Base-by-base conservation (phyloP, 2,888 invertebrate species). In the Pseudococcus longispinus region DNA sequence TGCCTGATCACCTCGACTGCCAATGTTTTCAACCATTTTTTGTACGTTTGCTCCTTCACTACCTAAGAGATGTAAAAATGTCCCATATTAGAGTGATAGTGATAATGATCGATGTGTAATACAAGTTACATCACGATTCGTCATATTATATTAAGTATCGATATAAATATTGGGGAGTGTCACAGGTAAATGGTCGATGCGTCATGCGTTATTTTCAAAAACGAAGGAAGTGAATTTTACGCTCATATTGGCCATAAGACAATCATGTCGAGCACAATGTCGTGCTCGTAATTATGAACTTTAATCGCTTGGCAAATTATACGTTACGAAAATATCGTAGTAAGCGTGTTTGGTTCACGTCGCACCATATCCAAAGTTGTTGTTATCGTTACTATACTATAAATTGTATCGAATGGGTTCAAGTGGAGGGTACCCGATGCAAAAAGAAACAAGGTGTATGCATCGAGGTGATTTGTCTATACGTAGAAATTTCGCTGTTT, bases 1-100 rank as follows among this genome's bases (percentile, higher is more conserved):
- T 95, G 95, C 2, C 94, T 93, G 89, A 95, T 94, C 88, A 95
- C 92, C 90, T 95, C 95, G 88, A 94, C 93, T 85, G 95, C 95
- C 88, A 95, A 92, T 87, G 94, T 94, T 89, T 94, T 93, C 89
- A 94, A 94, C 95, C 95, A 95, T 87, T 94, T 92, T 91, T 94
- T 93, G 91, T 94, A 95, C 89, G 93, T 93, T 89, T 93, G 92
- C 90, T 94, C 94, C 90, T 93, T 94, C 91, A 93, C 93, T 90
- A 94, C 93, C 95, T 95, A n/a, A n/a, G n/a, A n/a, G 92, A 13
- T 74, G 23, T 0, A 26, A 26, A 26, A 23, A 23, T 1, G 9
- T 6, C 26, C 13, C 1, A 26, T 65, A 26, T 26, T 65, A 23
- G n/a, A n/a, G 9, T 26, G n/a, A 51, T 51, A n/a, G n/a, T 51